These are phyloP conservation scores for Hassar affinis DNA, from an alignment of 2,113 vertebrate species.

Conservation along the genomic window DNA sequence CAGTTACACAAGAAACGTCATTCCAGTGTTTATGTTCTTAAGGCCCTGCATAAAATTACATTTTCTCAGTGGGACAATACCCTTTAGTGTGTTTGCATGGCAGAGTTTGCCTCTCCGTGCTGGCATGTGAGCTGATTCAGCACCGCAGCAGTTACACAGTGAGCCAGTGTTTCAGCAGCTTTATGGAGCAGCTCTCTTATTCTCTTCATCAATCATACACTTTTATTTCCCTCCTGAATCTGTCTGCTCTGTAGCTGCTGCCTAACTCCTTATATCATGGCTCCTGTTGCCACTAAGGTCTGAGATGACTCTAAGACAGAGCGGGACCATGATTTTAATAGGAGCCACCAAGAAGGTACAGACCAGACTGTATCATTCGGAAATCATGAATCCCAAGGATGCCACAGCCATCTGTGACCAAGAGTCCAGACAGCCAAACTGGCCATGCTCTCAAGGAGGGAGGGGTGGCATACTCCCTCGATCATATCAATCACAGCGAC, in stretches of 20 bases:
- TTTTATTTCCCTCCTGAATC: constrained; percentile 44
- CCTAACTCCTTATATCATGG: constrained; percentile 29
- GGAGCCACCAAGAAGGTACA: constrained; percentile 3
- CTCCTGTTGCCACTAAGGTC: constrained; percentile 1
- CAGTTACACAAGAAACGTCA: constrained; percentile 12
- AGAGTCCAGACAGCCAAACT: too few relatives aligned
- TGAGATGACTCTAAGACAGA: background rate
- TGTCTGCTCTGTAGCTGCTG: constrained; percentile 32
- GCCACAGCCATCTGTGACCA: too few relatives aligned
- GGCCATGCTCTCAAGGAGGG: too few relatives aligned
- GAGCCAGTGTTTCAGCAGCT: constrained; percentile 41
- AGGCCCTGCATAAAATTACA: constrained; percentile 33
- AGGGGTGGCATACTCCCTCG: too few relatives aligned
- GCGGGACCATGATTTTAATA: constrained; percentile 5
- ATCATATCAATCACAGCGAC: too few relatives aligned
- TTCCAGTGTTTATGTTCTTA: constrained; percentile 23
- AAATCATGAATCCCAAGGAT: too few relatives aligned
- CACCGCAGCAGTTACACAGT: constrained; percentile 21
- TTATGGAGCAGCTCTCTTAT: constrained; percentile 46
- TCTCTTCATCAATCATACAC: constrained; percentile 39
- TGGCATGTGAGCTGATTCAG: constrained; percentile 46
- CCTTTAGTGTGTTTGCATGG: constrained; percentile 7
- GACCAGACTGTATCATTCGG: background rate
- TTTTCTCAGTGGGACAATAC: constrained; percentile 37
- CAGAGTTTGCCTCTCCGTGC: background rate